Evolutionary conservation across 1,140 invertebrate species (phyloP).

Genomic region (Drosophila tani): DNA sequence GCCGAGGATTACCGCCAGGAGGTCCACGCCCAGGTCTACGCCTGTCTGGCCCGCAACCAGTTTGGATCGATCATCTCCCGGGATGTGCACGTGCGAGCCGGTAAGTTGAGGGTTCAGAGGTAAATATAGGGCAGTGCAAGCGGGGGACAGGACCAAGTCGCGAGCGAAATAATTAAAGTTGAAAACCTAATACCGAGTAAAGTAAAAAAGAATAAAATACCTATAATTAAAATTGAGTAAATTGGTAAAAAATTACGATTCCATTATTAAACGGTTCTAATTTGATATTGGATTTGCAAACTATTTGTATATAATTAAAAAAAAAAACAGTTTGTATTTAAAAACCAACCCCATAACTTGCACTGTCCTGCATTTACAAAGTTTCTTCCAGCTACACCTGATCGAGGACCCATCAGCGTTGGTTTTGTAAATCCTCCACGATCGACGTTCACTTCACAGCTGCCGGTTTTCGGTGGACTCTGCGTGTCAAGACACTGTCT

Average conservation of each 20-base stretch:
- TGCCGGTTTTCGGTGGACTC: slow-evolving; percentile 18
- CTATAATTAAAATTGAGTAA: background rate
- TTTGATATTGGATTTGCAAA: background rate
- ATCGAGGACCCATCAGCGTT: slow-evolving; percentile 47
- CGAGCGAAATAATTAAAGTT: background rate
- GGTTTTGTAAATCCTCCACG: slow-evolving; percentile 19
- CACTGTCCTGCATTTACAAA: slow-evolving; percentile 48
- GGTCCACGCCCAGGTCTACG: slow-evolving; percentile 96
- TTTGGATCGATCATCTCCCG: slow-evolving; percentile 95
- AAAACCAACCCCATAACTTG: slow-evolving; percentile 24
- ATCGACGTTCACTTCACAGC: slow-evolving; percentile 25
- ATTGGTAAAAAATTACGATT: too few species aligned
- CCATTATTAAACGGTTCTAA: background rate
- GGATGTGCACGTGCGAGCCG: slow-evolving; percentile 97
- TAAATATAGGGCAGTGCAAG: slow-evolving; percentile 48
- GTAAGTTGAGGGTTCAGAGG: slow-evolving; percentile 87
- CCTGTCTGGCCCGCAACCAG: slow-evolving; percentile 94
- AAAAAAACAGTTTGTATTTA: background rate
- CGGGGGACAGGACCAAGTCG: background rate
- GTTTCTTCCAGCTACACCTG: slow-evolving; percentile 39
- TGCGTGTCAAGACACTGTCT: slow-evolving; percentile 39
- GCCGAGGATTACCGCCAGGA: slow-evolving; percentile 96
- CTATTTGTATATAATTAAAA: too few species aligned
- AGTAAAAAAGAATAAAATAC: too few species aligned
- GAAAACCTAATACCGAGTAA: background rate